Evolutionary conservation across 2,797 vertebrate species (phyloP), one percentile per base, ranked within the genome.

Genomic region (Sebastes oblongus): DNA sequence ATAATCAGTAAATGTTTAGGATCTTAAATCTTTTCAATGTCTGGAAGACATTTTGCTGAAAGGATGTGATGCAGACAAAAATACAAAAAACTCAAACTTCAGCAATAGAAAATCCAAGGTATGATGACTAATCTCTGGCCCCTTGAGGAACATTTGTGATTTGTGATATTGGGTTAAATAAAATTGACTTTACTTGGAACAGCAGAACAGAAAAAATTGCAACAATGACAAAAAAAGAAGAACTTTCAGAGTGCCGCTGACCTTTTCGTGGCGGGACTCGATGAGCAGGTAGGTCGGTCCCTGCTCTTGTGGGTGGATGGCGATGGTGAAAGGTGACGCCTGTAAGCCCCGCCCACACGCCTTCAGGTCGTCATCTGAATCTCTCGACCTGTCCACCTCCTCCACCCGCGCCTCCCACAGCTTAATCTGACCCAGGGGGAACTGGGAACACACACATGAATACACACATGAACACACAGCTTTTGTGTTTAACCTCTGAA

Each of bases 361-460:
- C 87, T 97, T 97, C 72, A 97, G 95, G 72, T 97, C 96, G 60
- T 98, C 97, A 71, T 97, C 97, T 2, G 96, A 97, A 84, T 98
- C 97, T 34, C 94, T 96, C 4, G 97, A 98, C 87, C 96, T 93
- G 90, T 98, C 97, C 61, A 97, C 96, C 93, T 99, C 98, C 91
- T 99, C 97, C 77, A 99, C 96, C 73, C 92, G 95, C 2, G 97
- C 97, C 80, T 98, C 98, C 96, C 96, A 97, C 81, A 99, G 94
- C 85, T 97, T 98, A 87, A 99, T 98, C 94, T 99, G 98, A 86
- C 98, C 98, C 83, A 99, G 95, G n/a, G 98, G 98, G 92, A 99
- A 99, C 98, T 99, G 84, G 8, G n/a, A 76, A 66, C 50, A 76
- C 60, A 72, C 39, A 78, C 9, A 66, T 0, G 3, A 5, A 8